A percentile compares a stretch with the other conserved stretches of the same genome.
Evolutionary conservation across 2,888 invertebrate species (phyloP).

Genomic region (Plebejus anna): DNA sequence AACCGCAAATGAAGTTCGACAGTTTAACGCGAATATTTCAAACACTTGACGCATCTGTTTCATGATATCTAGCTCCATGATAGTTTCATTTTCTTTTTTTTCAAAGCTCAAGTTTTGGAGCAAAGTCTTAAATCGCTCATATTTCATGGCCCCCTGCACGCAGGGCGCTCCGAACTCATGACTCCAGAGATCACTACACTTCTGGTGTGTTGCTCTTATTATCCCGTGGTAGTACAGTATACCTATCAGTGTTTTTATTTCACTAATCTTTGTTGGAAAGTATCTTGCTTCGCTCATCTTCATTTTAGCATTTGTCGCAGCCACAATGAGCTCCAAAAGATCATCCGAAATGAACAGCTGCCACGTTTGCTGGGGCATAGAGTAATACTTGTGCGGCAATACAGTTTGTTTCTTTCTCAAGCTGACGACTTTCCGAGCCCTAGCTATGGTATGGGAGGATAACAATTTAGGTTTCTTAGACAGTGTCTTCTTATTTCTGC

Average conservation of each 20-base stretch:
- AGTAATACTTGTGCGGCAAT: slow-evolving; percentile 44
- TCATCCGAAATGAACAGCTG: slow-evolving; percentile 64
- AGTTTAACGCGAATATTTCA: slow-evolving; percentile 70
- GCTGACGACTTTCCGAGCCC: slow-evolving; percentile 47
- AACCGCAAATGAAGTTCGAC: slow-evolving; percentile 58
- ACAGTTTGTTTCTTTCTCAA: slow-evolving; percentile 50
- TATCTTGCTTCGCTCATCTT: slow-evolving; percentile 44
- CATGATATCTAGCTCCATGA: slow-evolving; percentile 60
- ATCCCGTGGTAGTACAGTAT: slow-evolving; percentile 69
- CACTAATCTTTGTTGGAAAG: slow-evolving; percentile 49
- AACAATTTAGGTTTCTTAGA: slow-evolving; percentile 52
- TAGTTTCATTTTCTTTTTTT: slow-evolving; percentile 47
- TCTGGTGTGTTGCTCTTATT: slow-evolving; percentile 64
- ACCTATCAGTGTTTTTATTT: slow-evolving; percentile 67
- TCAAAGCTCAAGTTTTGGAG: slow-evolving; percentile 63
- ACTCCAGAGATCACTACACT: slow-evolving; percentile 64
- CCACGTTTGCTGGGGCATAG: slow-evolving; percentile 63
- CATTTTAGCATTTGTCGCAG: slow-evolving; percentile 64
- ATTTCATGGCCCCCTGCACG: slow-evolving; percentile 58
- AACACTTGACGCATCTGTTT: slow-evolving; percentile 67
- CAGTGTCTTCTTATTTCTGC: slow-evolving; percentile 53
- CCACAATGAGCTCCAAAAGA: slow-evolving; percentile 63
- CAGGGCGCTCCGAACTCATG: slow-evolving; percentile 55
- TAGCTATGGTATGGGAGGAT: slow-evolving; percentile 42
- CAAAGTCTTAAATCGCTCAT: slow-evolving; percentile 63